Conservation (phyloP, 2,797 vertebrate genomes). For the Sciurus carolinensis region DNA sequence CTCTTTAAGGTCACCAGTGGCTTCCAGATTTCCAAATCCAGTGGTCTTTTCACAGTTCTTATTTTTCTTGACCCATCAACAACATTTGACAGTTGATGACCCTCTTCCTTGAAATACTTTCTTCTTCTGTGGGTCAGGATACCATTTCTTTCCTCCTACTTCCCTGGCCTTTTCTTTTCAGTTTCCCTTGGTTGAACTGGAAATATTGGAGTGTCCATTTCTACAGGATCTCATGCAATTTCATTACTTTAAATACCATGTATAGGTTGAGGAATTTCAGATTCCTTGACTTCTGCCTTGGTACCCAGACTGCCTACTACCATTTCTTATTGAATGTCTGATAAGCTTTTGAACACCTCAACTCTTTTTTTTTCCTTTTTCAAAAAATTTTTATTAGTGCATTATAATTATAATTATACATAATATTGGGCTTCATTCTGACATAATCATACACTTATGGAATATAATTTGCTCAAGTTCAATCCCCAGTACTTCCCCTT, state of each 20-base stretch:
- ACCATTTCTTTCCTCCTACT: not conserved
- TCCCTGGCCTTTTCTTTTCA: constrained; percentile 7
- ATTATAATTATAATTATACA: no score
- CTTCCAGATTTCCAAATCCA: not conserved
- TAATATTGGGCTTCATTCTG: no score
- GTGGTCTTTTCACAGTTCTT: not conserved
- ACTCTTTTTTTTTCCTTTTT: not conserved
- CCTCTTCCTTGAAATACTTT: constrained; percentile 5
- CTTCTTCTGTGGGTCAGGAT: not conserved
- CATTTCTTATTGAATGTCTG: not conserved
- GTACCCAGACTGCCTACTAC: not conserved
- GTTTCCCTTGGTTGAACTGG: not conserved
- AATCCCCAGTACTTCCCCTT: no score
- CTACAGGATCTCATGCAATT: not conserved
- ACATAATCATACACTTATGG: no score
- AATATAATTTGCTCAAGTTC: no score
- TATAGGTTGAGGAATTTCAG: not conserved
- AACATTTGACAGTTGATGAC: not conserved
- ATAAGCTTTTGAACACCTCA: not conserved
- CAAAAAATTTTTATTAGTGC: no score
- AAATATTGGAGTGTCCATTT: not conserved
- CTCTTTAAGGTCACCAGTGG: not conserved
- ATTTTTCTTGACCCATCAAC: not conserved
- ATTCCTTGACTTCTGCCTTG: not conserved
- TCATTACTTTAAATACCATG: not conserved